A percentile compares a stretch with the other conserved stretches of the same genome.
phyloP scores from a whole-genome alignment of 2,113 vertebrate genomes.

The Orycteropus afer region DNA sequence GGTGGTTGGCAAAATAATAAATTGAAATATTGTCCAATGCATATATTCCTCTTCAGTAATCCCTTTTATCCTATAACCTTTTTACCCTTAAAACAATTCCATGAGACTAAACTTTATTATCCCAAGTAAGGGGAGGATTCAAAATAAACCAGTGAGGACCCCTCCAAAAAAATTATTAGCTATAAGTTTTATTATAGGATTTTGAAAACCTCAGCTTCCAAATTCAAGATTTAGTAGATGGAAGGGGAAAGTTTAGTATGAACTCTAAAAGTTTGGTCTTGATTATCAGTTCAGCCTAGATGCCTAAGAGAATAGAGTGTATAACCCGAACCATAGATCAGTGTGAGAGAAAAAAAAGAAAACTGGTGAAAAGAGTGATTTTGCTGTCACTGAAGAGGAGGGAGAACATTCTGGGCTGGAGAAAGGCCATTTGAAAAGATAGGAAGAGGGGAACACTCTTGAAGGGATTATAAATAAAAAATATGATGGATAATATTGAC shows the following conservation, averaged over 20 bases:
- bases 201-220: not conserved
- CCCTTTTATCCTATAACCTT: not conserved
- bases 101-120: not conserved
- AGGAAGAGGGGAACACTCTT: not conserved
- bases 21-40: not conserved
- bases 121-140: not conserved
- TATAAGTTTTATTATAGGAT: not conserved
- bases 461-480: not conserved
- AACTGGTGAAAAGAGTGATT: not conserved
- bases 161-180: not conserved
- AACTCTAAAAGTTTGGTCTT: not conserved
- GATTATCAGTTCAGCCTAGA: not conserved
- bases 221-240: not conserved
- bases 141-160: not conserved
- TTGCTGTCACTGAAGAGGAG: not conserved
- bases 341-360: not conserved
- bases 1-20: not conserved
- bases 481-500: not conserved
- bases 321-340: not conserved
- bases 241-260: not conserved
- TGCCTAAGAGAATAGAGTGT: not conserved
- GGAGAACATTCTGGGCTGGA: not conserved
- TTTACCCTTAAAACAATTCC: not conserved
- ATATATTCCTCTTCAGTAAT: not conserved
- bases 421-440: not conserved